Evolutionary conservation across 2,888 invertebrate genomes (phyloP).

Genomic region (Lepidonotus clava): DNA sequence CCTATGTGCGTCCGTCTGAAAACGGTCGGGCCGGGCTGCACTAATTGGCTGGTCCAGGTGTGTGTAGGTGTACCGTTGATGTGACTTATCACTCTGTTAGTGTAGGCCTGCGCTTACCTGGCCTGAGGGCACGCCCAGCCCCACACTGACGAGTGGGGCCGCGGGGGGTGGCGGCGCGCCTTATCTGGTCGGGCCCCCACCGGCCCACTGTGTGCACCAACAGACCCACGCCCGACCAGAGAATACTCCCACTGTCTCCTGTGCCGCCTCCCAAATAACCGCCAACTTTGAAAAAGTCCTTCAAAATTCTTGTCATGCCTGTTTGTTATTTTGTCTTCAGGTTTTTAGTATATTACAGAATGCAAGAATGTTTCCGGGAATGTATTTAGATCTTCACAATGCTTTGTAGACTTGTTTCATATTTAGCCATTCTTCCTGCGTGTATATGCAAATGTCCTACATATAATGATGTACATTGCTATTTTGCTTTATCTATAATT

Average conservation of each 20-base stretch:
- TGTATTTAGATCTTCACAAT: no score
- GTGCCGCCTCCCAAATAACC: constrained; percentile 1
- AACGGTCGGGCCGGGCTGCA: no score
- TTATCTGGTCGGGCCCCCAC: background rate
- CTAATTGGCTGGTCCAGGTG: constrained; percentile 48
- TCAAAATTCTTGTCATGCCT: background rate
- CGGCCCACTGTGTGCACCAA: background rate
- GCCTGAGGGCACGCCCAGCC: constrained; percentile 5
- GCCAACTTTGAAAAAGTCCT: constrained; percentile 1
- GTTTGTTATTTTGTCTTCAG: background rate
- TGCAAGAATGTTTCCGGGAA: no score
- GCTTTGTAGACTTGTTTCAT: no score
- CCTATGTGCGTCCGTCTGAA: no score
- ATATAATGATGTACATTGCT: no score
- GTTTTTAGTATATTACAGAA: no score
- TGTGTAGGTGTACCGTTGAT: constrained; percentile 47
- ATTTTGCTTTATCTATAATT: no score
- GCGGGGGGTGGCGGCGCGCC: background rate
- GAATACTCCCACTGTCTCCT: constrained; percentile 27
- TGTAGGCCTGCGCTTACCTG: constrained; percentile 8
- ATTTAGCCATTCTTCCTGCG: no score
- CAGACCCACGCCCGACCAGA: background rate
- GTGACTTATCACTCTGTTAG: constrained; percentile 50
- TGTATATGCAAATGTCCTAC: no score
- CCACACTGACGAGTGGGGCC: constrained; percentile 21